Conservation (phyloP, 2,113 vertebrate genomes). For the Trematocara macrostoma region DNA sequence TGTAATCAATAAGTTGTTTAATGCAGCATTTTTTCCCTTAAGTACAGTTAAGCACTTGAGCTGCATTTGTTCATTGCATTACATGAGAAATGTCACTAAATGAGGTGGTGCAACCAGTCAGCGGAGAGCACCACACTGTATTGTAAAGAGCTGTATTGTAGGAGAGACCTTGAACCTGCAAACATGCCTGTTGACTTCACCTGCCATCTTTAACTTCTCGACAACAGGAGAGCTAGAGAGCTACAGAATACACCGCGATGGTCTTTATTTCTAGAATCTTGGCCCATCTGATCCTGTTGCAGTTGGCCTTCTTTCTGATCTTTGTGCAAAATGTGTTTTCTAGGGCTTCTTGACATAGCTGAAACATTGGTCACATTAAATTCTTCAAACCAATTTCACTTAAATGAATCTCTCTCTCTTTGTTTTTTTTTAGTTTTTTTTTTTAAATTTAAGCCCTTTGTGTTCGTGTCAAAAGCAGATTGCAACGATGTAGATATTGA, state of each 20-base stretch:
- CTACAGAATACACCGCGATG: background rate
- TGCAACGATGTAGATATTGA: conserved; percentile 67
- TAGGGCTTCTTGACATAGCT: background rate
- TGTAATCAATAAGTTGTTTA: background rate
- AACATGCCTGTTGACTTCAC: conserved; percentile 49
- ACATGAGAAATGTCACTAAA: background rate
- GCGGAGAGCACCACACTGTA: background rate
- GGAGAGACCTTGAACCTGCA: conserved; percentile 22
- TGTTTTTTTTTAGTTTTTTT: background rate
- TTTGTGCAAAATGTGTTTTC: conserved; percentile 3
- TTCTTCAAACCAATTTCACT: conserved; percentile 1
- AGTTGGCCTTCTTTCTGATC: conserved; percentile 5
- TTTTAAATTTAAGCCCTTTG: background rate
- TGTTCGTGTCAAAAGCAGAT: conserved; percentile 59
- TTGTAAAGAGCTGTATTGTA: background rate
- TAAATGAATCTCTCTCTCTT: conserved; percentile 10
- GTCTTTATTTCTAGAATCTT: conserved; percentile 10
- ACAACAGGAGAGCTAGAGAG: background rate
- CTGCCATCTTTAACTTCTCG: conserved; percentile 11
- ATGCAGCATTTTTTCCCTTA: background rate
- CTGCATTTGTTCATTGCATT: background rate
- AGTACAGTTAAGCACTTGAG: background rate
- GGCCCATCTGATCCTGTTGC: conserved; percentile 4
- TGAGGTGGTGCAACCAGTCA: background rate
- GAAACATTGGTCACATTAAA: background rate